Evolutionary conservation across 2,113 vertebrate genomes (phyloP), one percentile per base, ranked within the genome.

Genomic region (Numenius arquata): DNA sequence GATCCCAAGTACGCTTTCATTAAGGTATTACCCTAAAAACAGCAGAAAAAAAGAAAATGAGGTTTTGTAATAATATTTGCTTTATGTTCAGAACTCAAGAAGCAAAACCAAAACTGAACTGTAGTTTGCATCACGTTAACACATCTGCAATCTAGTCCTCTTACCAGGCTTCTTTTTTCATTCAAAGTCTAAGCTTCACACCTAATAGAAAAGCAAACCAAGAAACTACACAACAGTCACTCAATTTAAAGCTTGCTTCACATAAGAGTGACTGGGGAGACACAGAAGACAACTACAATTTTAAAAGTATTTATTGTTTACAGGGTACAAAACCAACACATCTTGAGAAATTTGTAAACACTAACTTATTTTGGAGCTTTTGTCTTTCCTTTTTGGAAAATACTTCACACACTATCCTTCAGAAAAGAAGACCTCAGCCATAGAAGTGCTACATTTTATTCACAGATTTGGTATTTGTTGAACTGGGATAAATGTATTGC

Each of bases 181-280:
- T 34, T 34, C 12, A 1, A 70, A 65, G 30, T 20, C n/a, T 18
- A 45, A 78, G 45, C 25, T 72, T 72, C 18, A 63, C 11, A 85
- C 9, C 10, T 36, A 12, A n/a, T 8, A 9, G 15, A 41, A 72
- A 67, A 77, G 8, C 20, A 72, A 86, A 67, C 12, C 1, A 83
- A 43, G 9, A 32, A 76, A 36, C 27, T 30, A 55, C 2, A n/a
- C 4, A 83, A 43, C 22, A 74, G 78, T 19, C 61, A 32, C 15
- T 58, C 38, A 53, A 6, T 55, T 48, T 63, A 22, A 6, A 93
- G 43, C 25, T 83, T 68, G 5, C 27, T 90, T 90, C 34, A 34
- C 4, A 1, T 3, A 16, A 16, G 12, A 1, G 0, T 21, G 62
- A 66, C 3, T 5, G 4, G 7, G 12, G 14, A 11, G 9, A 61